Evolutionary conservation across 2,888 invertebrate species (phyloP), one percentile per base, ranked within the genome.

Genomic region (Anticlea derivata): DNA sequence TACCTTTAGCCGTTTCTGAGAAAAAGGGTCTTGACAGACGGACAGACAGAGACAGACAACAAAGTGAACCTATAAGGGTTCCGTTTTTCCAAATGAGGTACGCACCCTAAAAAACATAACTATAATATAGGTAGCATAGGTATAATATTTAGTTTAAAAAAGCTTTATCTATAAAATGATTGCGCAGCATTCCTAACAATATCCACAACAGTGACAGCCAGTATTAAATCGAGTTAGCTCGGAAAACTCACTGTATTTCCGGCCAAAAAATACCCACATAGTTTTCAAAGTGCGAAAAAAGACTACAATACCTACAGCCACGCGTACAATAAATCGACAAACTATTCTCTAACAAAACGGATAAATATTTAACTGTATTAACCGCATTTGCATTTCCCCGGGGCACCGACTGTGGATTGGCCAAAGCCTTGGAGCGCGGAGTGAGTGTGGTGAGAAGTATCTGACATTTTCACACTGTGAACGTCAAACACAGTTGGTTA

Each of bases 321-420:
- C 26, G 22, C 22, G 17, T 17, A 33, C 43, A 33, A 51, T 35
- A 51, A 45, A 51, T 50, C 38, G 34, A 39, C 29, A 29, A 45
- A 51, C 45, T 45, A 51, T 44, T 43, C 31, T 23, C 26, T 10
- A 50, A 37, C 50, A 44, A 43, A 48, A 38, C 37, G 31, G 11
- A 44, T 57, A 57, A 54, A 57, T 57, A 54, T 57, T 54, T 57
- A 44, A 50, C 47, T 37, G 50, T 43, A 57, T 48, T 53, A 54
- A 38, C 44, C 40, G 12, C 33, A 26, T 37, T 24, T 11, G 30
- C 30, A 53, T 57, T 57, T 50, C 50, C 57, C 50, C 40, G 20
- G 44, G 48, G 50, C 17, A 37, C 7, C 17, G 31, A 17, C 33
- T 40, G 40, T 34, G 47, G 29, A 13, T 48, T 33, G 10, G 31